Evolutionary conservation across 2,888 invertebrate species (phyloP).

Genomic region (Epsilonema sp.): DNA sequence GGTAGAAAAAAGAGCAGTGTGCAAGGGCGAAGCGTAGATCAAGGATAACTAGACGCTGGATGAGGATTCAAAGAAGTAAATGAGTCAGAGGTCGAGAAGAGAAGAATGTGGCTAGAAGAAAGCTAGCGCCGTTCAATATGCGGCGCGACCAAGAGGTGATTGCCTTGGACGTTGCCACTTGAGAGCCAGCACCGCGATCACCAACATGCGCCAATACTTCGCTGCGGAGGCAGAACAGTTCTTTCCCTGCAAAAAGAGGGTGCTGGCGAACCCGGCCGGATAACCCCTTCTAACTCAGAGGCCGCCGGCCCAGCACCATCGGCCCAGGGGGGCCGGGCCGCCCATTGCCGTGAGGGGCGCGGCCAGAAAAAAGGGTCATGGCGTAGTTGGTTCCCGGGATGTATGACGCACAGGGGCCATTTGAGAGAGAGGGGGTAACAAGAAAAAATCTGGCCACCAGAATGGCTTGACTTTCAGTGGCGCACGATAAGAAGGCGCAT

Average conservation of each 20-base stretch:
- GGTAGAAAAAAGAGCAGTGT: not conserved
- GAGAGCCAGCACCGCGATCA: constrained; percentile 2
- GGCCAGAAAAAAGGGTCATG: too few relatives aligned
- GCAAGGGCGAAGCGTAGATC: not conserved
- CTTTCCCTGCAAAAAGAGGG: constrained; percentile 2
- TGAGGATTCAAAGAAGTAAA: not conserved
- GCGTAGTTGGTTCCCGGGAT: too few relatives aligned
- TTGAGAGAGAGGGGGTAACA: too few relatives aligned
- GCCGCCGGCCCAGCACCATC: too few relatives aligned
- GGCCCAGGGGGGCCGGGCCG: too few relatives aligned
- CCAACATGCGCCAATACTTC: constrained; percentile 4
- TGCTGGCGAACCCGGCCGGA: too few relatives aligned
- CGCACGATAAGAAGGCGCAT: too few relatives aligned
- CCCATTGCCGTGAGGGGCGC: too few relatives aligned
- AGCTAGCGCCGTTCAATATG: constrained; percentile 1
- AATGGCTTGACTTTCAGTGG: too few relatives aligned
- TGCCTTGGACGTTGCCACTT: constrained; percentile 4
- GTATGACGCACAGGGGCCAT: too few relatives aligned
- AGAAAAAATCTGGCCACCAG: too few relatives aligned
- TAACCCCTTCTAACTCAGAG: too few relatives aligned
- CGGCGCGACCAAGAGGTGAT: constrained; percentile 1
- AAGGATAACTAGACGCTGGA: not conserved
- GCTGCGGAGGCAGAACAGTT: not conserved
- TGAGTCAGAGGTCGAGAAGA: constrained; percentile 1
- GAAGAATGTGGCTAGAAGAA: constrained; percentile 1